A percentile compares a stretch with the other conserved stretches of the same genome.
Evolutionary conservation across 2,797 vertebrate genomes (phyloP).

Genomic region (Todus mexicanus): DNA sequence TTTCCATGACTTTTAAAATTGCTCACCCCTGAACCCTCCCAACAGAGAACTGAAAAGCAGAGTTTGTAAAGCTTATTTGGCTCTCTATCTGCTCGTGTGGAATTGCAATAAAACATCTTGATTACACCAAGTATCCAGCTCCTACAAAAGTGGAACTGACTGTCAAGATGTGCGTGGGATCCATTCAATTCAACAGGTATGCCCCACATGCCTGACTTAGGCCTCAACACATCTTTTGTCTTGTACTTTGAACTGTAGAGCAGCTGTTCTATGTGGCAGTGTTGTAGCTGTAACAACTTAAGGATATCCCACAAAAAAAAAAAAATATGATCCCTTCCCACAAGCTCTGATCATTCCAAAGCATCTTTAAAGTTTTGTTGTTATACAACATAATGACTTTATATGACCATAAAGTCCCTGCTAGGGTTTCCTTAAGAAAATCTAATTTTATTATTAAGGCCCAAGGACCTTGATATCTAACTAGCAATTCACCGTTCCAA

Average conservation of each 20-base stretch:
- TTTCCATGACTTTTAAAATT: background rate
- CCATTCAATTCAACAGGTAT: background rate
- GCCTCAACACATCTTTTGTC: background rate
- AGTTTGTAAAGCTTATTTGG: background rate
- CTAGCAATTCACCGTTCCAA: constrained; percentile 18
- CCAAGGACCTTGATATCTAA: constrained; percentile 12
- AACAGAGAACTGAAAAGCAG: background rate
- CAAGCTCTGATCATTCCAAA: constrained; percentile 3
- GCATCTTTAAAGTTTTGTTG: background rate
- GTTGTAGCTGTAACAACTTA: background rate
- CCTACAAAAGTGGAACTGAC: background rate
- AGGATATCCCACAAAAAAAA: constrained; percentile 8
- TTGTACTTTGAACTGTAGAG: background rate
- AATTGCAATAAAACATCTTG: background rate
- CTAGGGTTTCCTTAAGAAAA: constrained; percentile 42
- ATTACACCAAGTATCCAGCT: background rate
- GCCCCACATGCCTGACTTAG: background rate
- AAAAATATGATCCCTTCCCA: background rate
- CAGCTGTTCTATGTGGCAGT: background rate
- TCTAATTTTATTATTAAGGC: constrained; percentile 21
- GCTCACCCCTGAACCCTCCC: background rate
- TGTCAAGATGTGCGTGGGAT: background rate
- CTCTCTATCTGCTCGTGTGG: background rate
- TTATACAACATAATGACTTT: constrained; percentile 30
- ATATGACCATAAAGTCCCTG: background rate